Conservation (phyloP, 2,797 vertebrate species). For the Cossypha niveicapilla region DNA sequence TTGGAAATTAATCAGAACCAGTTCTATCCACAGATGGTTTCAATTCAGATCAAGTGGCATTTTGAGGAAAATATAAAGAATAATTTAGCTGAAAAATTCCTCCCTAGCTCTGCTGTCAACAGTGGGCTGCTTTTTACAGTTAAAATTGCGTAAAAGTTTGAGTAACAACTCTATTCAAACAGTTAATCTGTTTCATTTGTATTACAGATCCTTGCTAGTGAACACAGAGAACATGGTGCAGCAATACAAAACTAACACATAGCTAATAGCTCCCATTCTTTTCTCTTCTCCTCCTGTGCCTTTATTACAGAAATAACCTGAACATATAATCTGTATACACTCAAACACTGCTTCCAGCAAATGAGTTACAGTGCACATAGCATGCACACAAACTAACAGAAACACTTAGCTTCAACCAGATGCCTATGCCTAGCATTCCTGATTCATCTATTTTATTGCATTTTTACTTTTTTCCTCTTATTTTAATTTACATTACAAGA, state of each 20-base stretch:
- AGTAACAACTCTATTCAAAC: conserved; percentile 6
- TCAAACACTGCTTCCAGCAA: not conserved
- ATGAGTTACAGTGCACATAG: not conserved
- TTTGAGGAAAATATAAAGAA: conserved; percentile 4
- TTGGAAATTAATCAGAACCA: conserved; percentile 27
- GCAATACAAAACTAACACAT: not conserved
- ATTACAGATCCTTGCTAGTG: not conserved
- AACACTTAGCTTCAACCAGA: not conserved
- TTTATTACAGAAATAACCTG: not conserved
- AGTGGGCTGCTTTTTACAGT: not conserved
- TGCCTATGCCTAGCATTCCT: not conserved
- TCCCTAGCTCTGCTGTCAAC: not conserved
- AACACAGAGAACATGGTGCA: not conserved
- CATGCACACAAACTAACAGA: not conserved
- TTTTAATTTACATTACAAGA: conserved; percentile 2
- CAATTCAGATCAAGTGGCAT: not conserved
- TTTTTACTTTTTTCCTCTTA: not conserved
- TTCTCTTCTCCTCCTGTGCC: not conserved
- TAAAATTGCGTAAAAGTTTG: conserved; percentile 16
- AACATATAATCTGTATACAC: not conserved
- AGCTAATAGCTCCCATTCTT: not conserved
- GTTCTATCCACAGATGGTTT: conserved; percentile 11
- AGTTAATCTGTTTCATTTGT: conserved; percentile 34
- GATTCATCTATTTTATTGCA: not conserved
- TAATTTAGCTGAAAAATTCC: not conserved